Evolutionary conservation across 1,140 invertebrate genomes (phyloP), one percentile per base, ranked within the genome.

Genomic region (Drosophila mojavensis): DNA sequence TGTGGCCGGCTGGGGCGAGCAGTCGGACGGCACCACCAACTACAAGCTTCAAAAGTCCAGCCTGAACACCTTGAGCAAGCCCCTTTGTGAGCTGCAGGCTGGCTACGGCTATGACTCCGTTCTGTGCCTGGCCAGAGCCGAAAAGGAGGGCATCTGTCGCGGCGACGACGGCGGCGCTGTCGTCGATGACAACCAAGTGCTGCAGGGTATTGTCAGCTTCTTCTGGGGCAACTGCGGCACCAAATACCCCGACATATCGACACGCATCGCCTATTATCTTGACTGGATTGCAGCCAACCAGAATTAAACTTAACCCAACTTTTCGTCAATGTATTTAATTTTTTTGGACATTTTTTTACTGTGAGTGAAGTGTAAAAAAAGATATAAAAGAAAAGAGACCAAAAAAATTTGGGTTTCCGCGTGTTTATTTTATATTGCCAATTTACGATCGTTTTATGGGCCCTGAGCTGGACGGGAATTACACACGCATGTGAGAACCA

Each of bases 1-100:
- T 53, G 73, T 79, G 6, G 53, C 79, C 33, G 91, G 91, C 13
- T 92, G 91, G 91, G 91, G 91, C 20, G 78, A 90, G 5, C 54
- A 64, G n/a, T 15, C 60, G 17, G 75, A 75, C 11, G 88, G 88
- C 7, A 50, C 41, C 1, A 54, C 74, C 4, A 60, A 75, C 41
- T 92, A 84, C 55, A 91, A 90, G 63, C 67, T 84, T 5, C 90
- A 92, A 30, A 75, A 86, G 30, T 45, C 75, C 48, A 79, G 71
- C 36, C 67, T 77, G 48, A 78, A 75, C 10, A 80, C 85, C 5
- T 39, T 91, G 17, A 77, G 79, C 17, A 50, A 68, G 0, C 43
- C 69, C 0, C 50, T 33, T n/a, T 92, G 91, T 53, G 90, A 92
- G 15, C 66, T 69, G 3, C 45, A 54, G 5, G 78, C 79, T 26